Percentiles rank a stretch among this genome's conserved stretches.
These are phyloP conservation scores for Odocoileus hemionus DNA, from an alignment of 2,113 vertebrate genomes.

Conservation along the genomic window DNA sequence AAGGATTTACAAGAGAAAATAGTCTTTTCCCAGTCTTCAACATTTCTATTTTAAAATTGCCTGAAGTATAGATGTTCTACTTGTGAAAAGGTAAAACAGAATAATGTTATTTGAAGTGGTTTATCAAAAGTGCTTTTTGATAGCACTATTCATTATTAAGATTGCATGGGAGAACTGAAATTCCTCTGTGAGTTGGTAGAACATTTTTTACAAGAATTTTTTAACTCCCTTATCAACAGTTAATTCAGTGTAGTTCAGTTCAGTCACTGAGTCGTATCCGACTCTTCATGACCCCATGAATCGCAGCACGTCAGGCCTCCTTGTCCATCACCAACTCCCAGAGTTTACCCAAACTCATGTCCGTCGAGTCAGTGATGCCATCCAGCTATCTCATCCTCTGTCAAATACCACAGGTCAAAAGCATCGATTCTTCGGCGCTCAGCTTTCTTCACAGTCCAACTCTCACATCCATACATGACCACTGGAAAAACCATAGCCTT, in stretches of 20 bases:
- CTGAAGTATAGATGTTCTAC: not conserved
- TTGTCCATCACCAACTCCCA: no score
- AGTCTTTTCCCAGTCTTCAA: not conserved
- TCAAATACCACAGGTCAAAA: no score
- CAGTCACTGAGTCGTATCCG: no score
- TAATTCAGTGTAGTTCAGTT: not conserved
- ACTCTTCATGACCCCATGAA: no score
- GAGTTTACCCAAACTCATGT: no score
- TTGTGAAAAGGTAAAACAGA: not conserved
- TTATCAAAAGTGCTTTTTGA: not conserved
- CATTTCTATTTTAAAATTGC: not conserved
- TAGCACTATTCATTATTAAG: not conserved
- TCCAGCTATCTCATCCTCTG: no score
- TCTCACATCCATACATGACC: no score
- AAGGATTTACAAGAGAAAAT: not conserved
- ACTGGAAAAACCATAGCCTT: no score
- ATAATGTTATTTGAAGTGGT: not conserved
- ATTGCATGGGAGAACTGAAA: constrained; percentile 10
- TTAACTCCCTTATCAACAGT: not conserved
- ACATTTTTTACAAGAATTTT: not conserved
- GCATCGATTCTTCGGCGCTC: no score
- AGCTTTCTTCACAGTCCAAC: no score
- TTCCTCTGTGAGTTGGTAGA: not conserved
- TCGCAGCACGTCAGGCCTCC: no score
- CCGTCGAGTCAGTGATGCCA: no score